These are phyloP conservation scores for Osedax frankpressi DNA, from an alignment of 2,888 invertebrate species.

Conservation along the genomic window DNA sequence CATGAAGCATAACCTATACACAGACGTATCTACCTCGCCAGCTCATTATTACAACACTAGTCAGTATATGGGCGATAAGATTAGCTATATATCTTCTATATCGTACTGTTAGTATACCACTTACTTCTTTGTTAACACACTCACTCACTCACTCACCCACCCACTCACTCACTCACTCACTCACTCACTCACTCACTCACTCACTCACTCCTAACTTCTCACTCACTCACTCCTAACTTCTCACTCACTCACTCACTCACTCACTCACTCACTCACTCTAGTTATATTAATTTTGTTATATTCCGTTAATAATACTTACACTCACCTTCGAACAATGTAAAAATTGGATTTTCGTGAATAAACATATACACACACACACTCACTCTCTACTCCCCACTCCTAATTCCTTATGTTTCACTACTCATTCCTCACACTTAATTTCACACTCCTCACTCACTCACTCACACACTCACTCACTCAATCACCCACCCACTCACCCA, in stretches of 20 bases:
- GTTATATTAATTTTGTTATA: too few relatives aligned
- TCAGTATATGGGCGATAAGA: conserved; percentile 73
- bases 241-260: neutral
- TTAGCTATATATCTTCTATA: conserved; percentile 78
- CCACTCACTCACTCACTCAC: neutral
- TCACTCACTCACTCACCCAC: conserved; percentile 70
- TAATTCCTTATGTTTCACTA: too few relatives aligned
- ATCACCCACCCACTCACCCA: neutral
- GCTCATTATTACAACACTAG: conserved; percentile 74
- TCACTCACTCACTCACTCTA: too few relatives aligned
- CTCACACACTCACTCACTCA: conserved; percentile 46
- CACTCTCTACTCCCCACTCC: too few relatives aligned
- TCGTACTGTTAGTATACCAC: conserved; percentile 54
- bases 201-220: neutral
- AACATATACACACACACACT: too few relatives aligned
- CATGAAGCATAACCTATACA: too few relatives aligned
- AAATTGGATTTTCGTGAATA: too few relatives aligned
- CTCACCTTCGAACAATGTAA: too few relatives aligned
- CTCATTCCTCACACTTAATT: too few relatives aligned
- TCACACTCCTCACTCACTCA: conserved; percentile 75
- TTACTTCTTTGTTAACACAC: conserved; percentile 54
- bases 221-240: neutral
- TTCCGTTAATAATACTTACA: too few relatives aligned
- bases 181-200: neutral
- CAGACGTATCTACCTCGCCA: conserved; percentile 70